Percentiles rank a stretch among this genome's conserved stretches.
phyloP scores from a whole-genome alignment of 2,113 vertebrate species.

The Strix aluco region DNA sequence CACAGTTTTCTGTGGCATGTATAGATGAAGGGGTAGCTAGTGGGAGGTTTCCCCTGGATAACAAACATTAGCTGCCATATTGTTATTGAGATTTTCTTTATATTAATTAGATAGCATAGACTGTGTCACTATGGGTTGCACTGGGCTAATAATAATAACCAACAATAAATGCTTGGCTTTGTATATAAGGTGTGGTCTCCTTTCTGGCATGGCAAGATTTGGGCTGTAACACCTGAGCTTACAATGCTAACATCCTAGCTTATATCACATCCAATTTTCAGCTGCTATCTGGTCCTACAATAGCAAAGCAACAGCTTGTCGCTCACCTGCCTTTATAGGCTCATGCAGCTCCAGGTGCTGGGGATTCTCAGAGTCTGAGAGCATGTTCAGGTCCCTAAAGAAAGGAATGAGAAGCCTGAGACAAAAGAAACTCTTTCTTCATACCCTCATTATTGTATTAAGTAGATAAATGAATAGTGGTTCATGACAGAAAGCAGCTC shows the following conservation, averaged over 20 bases:
- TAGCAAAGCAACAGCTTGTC: neutral
- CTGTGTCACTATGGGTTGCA: neutral
- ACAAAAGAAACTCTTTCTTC: slow-evolving; percentile 55
- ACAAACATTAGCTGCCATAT: neutral
- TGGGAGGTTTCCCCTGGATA: neutral
- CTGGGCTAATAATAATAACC: neutral
- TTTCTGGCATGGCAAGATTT: neutral
- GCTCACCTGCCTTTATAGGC: slow-evolving; percentile 87
- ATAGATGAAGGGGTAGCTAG: neutral
- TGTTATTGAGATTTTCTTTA: neutral
- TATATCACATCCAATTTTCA: neutral
- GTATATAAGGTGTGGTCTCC: neutral
- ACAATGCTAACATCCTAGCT: neutral
- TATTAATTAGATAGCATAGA: neutral
- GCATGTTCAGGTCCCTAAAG: slow-evolving; percentile 94
- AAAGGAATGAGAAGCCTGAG: slow-evolving; percentile 59
- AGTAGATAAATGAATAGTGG: slow-evolving; percentile 76
- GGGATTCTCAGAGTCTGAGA: slow-evolving; percentile 88
- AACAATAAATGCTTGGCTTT: neutral
- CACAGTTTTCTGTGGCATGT: neutral
- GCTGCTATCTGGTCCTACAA: neutral
- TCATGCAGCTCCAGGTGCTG: slow-evolving; percentile 91
- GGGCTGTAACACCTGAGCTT: neutral
- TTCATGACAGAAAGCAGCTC: slow-evolving; percentile 77
- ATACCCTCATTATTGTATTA: slow-evolving; percentile 51